phyloP scores from a whole-genome alignment of 2,888 invertebrate species.

The Anoplius nigerrimus region DNA sequence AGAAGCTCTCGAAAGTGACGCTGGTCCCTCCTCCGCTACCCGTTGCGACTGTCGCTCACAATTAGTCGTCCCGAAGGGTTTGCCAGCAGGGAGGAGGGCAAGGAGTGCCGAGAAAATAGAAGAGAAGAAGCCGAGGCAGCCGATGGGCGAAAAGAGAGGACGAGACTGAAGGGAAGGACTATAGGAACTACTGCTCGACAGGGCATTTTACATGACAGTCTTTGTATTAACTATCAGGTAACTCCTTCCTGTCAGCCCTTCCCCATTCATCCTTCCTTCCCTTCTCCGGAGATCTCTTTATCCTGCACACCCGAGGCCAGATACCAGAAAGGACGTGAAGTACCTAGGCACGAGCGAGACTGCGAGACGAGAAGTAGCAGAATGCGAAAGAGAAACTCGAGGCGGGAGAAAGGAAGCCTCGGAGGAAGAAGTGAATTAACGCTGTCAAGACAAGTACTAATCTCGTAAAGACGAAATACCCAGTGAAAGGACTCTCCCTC shows the following conservation, averaged over 20 bases:
- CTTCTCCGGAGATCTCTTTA: conserved; percentile 14
- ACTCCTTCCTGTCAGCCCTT: conserved; percentile 60
- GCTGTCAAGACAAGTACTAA: conserved; percentile 46
- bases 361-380: conserved; percentile 9
- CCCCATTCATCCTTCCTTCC: neutral
- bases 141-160: conserved; percentile 40
- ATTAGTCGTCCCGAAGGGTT: conserved; percentile 70
- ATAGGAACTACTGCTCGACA: conserved; percentile 58
- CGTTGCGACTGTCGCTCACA: conserved; percentile 71
- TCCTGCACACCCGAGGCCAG: conserved; percentile 15
- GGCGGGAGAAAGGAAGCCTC: conserved; percentile 14
- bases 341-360: conserved; percentile 3
- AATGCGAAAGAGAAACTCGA: conserved; percentile 12
- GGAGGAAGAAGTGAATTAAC: conserved; percentile 42
- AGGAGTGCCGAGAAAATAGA: conserved; percentile 53
- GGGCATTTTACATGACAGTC: conserved; percentile 67
- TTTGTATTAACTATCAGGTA: conserved; percentile 71
- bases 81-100: conserved; percentile 54
- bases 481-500: conserved; percentile 9
- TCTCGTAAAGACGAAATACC: conserved; percentile 41
- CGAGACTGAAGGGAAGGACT: conserved; percentile 36
- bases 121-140: conserved; percentile 52
- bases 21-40: conserved; percentile 63
- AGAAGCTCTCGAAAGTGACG: conserved; percentile 67
- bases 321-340: neutral